Base-by-base conservation (phyloP, 1,140 invertebrate species). In the Euwallacea fornicatus region DNA sequence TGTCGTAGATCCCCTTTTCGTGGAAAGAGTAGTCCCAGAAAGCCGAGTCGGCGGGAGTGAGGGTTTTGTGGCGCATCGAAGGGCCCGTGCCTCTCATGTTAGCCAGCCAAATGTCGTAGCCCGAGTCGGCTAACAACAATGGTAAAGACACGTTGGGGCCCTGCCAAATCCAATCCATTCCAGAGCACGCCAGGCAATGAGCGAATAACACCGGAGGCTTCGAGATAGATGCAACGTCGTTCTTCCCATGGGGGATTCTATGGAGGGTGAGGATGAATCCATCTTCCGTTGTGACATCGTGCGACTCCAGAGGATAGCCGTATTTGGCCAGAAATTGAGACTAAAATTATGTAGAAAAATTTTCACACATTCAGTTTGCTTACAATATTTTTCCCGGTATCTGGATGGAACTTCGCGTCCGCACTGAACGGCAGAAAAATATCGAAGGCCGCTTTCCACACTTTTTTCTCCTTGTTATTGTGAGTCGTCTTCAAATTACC, bases 1-100 rank as follows among this genome's bases (percentile, higher is more conserved):
- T 64, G 78, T 91, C 90, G 75, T 85, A 86, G 6, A 81, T 67
- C 6, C 85, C 87, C 81, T 91, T 90, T 81, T 93, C 90, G 75
- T 93, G 88, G 80, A 84, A 92, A 74, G 88, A 90, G 41, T 16
- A 72, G 42, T 72, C 59, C 71, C 71, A 72, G 21, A 59, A 72
- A 6, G n/a, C 7, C 9, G 46, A 6, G 50, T 67, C 53, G 6
- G n/a, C 13, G 7, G 50, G 7, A 7, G 46, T 61, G 7, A 73
- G 62, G 13, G 16, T 68, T 46, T 54, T 15, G 47, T 75, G 75
- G 43, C 59, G 58, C 44, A 70, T 64, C 16, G 67, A 55, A 53
- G 47, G 67, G 7, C 50, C 66, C 10, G 65, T 71, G 7, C 75
- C 75, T 71, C 89, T 80, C 7, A 83, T 84, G 75, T 91, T 91